These are phyloP conservation scores for Lobophora halterata DNA, from an alignment of 2,888 invertebrate species.

Conservation along the genomic window DNA sequence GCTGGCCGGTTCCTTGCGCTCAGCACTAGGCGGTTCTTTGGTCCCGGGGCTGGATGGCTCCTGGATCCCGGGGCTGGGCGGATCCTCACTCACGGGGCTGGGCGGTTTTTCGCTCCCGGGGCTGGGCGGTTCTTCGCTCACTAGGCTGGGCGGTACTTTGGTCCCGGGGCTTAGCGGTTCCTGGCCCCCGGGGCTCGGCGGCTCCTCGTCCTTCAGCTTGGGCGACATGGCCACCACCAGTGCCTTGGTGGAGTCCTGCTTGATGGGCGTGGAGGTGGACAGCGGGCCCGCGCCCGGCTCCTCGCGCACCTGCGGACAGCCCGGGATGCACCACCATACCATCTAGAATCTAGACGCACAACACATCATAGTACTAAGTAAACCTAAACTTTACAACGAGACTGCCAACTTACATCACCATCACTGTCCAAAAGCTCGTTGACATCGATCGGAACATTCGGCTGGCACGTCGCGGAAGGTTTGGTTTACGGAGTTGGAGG, in stretches of 20 bases:
- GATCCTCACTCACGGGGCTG: too few species aligned
- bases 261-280: conserved; percentile 67
- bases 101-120: not conserved
- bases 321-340: too few species aligned
- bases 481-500: too few species aligned
- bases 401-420: too few species aligned
- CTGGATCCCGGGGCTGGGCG: conserved; percentile 20
- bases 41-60: conserved; percentile 54
- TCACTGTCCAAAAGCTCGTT: too few species aligned
- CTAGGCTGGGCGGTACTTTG: not conserved
- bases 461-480: too few species aligned
- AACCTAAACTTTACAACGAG: too few species aligned
- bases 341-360: too few species aligned
- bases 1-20: conserved; percentile 15
- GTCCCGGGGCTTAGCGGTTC: conserved; percentile 17
- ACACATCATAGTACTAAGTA: too few species aligned
- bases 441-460: too few species aligned
- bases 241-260: conserved; percentile 42
- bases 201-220: conserved; percentile 36
- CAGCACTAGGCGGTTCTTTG: conserved; percentile 14
- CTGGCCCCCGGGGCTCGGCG: conserved; percentile 13
- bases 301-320: conserved; percentile 17
- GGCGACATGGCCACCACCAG: conserved; percentile 71
- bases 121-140: not conserved
- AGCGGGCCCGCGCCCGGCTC: conserved; percentile 49